Evolutionary conservation across 2,113 vertebrate species (phyloP).

Genomic region (Trematocara zebra): DNA sequence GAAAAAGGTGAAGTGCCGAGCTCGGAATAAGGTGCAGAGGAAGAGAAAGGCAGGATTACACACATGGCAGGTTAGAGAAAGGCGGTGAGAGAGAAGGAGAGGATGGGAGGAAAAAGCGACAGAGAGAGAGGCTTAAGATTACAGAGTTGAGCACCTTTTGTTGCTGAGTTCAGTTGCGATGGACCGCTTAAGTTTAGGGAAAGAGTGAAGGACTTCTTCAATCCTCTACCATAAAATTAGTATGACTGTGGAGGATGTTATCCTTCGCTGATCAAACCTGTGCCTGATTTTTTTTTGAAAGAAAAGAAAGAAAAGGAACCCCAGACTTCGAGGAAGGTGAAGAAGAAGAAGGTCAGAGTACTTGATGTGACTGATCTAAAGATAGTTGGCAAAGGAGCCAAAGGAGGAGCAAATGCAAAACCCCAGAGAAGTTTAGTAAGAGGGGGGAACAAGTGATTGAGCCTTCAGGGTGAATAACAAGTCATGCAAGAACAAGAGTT

Average conservation of each 20-base stretch:
- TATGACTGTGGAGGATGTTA: conserved; percentile 39
- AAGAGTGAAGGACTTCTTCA: conserved; percentile 34
- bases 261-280: conserved; percentile 49
- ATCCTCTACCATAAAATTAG: conserved; percentile 1
- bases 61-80: conserved; percentile 55
- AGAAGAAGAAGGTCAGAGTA: neutral
- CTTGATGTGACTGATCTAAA: conserved; percentile 6
- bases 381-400: neutral
- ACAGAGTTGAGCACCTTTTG: conserved; percentile 44
- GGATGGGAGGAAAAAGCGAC: conserved; percentile 47
- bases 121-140: conserved; percentile 55
- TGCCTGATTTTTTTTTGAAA: neutral
- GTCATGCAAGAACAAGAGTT: conserved; percentile 35
- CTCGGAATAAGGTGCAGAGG: conserved; percentile 28
- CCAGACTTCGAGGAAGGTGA: conserved; percentile 33
- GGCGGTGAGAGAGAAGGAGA: conserved; percentile 36
- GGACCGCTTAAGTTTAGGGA: conserved; percentile 34
- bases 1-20: conserved; percentile 34
- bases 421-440: neutral
- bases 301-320: neutral
- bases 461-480: conserved; percentile 47
- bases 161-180: conserved; percentile 28
- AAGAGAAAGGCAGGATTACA: conserved; percentile 70
- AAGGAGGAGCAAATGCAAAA: conserved; percentile 3
- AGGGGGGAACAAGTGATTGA: conserved; percentile 28